A percentile compares a stretch with the other conserved stretches of the same genome.
Conservation (phyloP, 2,797 vertebrate species). For the Melopsittacus undulatus region DNA sequence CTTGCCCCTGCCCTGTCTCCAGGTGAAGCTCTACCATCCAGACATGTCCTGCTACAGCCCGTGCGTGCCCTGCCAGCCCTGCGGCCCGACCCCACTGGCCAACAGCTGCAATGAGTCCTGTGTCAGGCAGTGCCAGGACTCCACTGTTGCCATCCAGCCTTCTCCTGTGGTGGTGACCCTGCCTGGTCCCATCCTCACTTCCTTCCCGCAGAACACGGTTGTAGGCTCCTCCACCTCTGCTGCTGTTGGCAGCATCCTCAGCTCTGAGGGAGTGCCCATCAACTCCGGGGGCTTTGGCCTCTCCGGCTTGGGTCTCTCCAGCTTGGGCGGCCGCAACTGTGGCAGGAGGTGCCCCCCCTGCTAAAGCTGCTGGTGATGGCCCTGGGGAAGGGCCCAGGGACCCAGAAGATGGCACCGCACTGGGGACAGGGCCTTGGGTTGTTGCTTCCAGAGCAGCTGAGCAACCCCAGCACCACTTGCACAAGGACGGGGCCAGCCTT, state of each 20-base stretch:
- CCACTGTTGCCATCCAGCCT: neutral
- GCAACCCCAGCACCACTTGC: no score
- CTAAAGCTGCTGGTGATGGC: neutral
- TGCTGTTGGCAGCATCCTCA: neutral
- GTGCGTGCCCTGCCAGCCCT: neutral
- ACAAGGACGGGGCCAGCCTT: no score
- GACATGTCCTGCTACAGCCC: neutral
- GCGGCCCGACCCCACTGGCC: neutral
- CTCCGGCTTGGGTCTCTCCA: neutral
- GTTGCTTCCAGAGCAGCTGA: no score
- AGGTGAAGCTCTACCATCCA: neutral
- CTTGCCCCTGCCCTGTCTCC: neutral
- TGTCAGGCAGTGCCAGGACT: neutral
- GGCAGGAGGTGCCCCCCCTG: neutral
- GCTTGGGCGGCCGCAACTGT: neutral
- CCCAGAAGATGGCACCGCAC: no score
- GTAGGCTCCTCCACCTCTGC: neutral
- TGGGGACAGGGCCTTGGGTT: neutral
- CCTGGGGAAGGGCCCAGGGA: neutral
- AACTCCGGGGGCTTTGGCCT: neutral
- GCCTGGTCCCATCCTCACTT: no score
- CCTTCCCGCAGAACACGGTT: neutral
- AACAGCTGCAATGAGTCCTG: neutral
- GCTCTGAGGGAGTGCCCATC: neutral
- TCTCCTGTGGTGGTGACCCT: rapidly evolving